Base-by-base conservation (phyloP, 2,797 vertebrate genomes). In the Odontamblyopus rebecca region DNA sequence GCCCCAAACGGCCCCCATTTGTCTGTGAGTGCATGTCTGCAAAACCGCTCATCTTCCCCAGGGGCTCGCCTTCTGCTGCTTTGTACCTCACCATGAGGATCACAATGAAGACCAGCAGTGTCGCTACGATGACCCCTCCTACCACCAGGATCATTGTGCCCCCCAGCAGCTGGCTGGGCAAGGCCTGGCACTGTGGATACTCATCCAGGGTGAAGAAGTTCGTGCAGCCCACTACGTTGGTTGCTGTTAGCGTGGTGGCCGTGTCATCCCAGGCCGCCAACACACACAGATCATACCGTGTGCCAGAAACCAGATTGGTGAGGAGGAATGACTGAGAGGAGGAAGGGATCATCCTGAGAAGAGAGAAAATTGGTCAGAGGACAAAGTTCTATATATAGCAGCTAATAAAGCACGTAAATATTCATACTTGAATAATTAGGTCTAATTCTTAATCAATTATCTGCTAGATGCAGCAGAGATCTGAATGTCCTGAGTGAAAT, bases 131-230 rank as follows among this genome's bases (percentile, higher is more conserved):
- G 83, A 97, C 92, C 44, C 97, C 96, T 5, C 97, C 97, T 29
- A 98, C 95, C 86, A 96, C 94, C 77, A 98, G 93, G 85, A 98
- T 97, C 97, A 98, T 96, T 82, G 96, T 98, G 63, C 97, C 97
- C 0, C 97, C 97, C 77, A 98, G 88, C 74, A 98, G 92, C 86
- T 97, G 96, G 81, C 95, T 95, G 80, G 95, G 95, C 89, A 97
- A 88, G 0, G 96, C 95, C 81, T 94, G 96, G 82, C 97, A 98
- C 81, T 95, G 95, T 0, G 95, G 87, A 81, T 96, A 96, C 81
- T 96, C 94, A 0, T 96, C 96, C 85, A 93, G 92, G 69, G 97
- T 98, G 93, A 94, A 94, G 93, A 98, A 98, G 82, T 95, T 91
- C 44, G 95, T 93, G 0, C 97, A 98, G 80, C 97, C 97, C 82